These are phyloP conservation scores for Entomobrya proxima DNA, from an alignment of 2,888 invertebrate species.

Conservation along the genomic window DNA sequence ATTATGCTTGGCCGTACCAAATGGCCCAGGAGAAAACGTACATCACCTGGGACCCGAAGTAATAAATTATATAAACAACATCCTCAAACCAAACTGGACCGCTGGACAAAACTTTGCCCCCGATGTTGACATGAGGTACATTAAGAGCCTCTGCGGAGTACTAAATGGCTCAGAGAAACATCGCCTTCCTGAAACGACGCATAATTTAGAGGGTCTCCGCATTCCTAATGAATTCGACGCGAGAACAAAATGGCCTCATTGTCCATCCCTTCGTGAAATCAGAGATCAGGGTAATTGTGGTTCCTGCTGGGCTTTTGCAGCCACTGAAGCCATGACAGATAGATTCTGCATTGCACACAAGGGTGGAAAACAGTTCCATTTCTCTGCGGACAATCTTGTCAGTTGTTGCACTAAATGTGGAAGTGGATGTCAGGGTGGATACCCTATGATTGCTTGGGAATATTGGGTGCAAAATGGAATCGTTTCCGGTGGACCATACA, in stretches of 20 bases:
- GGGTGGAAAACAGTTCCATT: conserved; percentile 84
- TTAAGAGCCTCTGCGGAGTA: conserved; percentile 79
- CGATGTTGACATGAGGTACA: conserved; percentile 81
- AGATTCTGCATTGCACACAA: conserved; percentile 89
- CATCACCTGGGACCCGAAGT: conserved; percentile 85
- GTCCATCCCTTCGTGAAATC: conserved; percentile 89
- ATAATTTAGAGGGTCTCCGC: conserved; percentile 76
- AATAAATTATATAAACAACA: conserved; percentile 83
- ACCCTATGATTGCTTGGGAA: conserved; percentile 89
- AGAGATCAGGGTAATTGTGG: conserved; percentile 94
- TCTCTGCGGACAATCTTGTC: conserved; percentile 90
- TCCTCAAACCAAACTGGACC: conserved; percentile 84
- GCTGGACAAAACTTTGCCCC: conserved; percentile 87
- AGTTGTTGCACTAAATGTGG: conserved; percentile 89
- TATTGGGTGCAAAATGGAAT: conserved; percentile 91
- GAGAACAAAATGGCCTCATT: conserved; percentile 88
- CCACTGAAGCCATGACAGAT: conserved; percentile 94
- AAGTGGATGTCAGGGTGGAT: conserved; percentile 89
- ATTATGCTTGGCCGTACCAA: conserved; percentile 13
- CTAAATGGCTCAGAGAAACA: conserved; percentile 66
- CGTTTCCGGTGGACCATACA: conserved; percentile 91
- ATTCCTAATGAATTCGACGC: conserved; percentile 90
- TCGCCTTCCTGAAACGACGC: conserved; percentile 78
- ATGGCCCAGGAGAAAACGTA: neutral
- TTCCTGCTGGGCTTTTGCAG: conserved; percentile 96